These are phyloP conservation scores for Athripsodes cinereus DNA, from an alignment of 2,888 invertebrate species.

Conservation along the genomic window DNA sequence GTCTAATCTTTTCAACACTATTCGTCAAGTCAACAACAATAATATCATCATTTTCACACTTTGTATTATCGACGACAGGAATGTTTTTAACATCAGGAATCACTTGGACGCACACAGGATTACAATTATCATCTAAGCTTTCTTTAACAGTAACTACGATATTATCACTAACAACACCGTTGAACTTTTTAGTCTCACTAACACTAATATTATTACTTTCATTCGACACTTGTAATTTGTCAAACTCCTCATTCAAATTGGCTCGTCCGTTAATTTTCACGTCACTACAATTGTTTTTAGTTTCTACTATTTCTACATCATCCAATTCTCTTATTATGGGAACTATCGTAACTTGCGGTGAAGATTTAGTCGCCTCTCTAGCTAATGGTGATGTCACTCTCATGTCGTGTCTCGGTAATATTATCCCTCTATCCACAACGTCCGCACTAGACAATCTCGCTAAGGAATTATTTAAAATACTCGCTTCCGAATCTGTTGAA, in stretches of 20 bases:
- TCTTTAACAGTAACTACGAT: conserved; percentile 3
- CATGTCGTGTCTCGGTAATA: background rate
- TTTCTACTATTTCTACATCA: background rate
- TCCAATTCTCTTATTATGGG: conserved; percentile 15
- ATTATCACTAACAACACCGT: conserved; percentile 27
- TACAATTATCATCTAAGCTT: conserved; percentile 20
- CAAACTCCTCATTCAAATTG: conserved; percentile 10
- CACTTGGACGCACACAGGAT: conserved; percentile 4
- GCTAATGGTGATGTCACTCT: conserved; percentile 4
- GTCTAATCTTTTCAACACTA: background rate
- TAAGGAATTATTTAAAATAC: conserved; percentile 5
- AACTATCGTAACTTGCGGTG: conserved; percentile 16
- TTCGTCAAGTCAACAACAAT: background rate
- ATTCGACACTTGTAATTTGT: conserved; percentile 15
- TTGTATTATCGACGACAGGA: too few species aligned
- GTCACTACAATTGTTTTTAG: too few species aligned
- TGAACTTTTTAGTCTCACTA: conserved; percentile 34
- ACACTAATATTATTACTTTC: conserved; percentile 30
- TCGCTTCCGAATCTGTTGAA: conserved; percentile 11
- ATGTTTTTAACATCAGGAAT: background rate
- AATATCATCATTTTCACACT: too few species aligned
- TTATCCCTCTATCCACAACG: conserved; percentile 20
- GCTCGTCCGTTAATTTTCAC: conserved; percentile 8
- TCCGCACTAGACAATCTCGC: conserved; percentile 15
- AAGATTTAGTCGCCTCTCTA: conserved; percentile 4